Base-by-base conservation (phyloP, 37 sponge, comb jelly and placozoan genomes). In the Cliona cf. orientalis region DNA sequence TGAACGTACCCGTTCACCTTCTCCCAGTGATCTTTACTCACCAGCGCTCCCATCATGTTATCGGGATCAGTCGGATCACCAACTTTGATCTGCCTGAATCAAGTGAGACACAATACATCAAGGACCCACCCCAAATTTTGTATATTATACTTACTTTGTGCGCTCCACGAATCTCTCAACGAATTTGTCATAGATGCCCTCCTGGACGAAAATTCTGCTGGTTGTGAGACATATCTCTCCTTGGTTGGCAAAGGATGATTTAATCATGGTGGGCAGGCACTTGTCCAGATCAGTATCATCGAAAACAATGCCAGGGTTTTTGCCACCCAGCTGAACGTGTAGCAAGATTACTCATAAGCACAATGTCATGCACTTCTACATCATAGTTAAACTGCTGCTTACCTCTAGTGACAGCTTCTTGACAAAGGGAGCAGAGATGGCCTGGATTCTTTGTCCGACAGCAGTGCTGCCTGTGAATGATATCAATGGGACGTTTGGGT, bases 161-260 rank as follows among this genome's bases (percentile, higher is more conserved):
- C 74, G 60, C 39, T 86, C 79, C 26, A 96, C 91, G 70, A 84
- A 90, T 40, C 86, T 82, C 69, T 79, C 59, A 35, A 96, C 69
- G 69, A 93, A 96, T 4, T 71, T 22, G 9, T 83, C 80, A 65
- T 76, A 96, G 64, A 96, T 84, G 31, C 23, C 69, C 33, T 93
- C 89, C 74, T 96, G 93, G 42, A 96, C 93, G 58, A 75, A 96
- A 14, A 96, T 90, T 22, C 96, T 63, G 69, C 93, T 92, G 42
- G 93, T 93, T 64, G 94, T 91, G 44, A 96, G 91, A 53, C 96
- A 96, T 17, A 96, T 86, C 71, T 96, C 96, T 34, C 96, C 96
- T 66, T 96, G 96, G 78, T 96, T 96, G 57, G 87, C 74, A 59
- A 93, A 96, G 43, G 88, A 78, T 23, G 96, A 96, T 3, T 79